Evolutionary conservation across 2,888 invertebrate species (phyloP), one percentile per base, ranked within the genome.

Genomic region (Euzophera pinguis): DNA sequence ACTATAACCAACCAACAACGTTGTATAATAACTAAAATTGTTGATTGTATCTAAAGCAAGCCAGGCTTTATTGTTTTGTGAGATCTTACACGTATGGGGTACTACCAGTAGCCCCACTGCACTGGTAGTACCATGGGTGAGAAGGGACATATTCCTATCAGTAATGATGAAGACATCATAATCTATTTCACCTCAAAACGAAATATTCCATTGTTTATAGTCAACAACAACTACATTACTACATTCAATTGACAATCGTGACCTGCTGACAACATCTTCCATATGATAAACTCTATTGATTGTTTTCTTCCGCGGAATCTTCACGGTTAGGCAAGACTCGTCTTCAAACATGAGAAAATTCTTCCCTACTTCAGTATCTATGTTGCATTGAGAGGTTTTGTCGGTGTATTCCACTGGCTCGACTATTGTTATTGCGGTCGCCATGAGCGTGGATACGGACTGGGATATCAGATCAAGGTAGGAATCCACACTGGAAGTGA

Each of bases 251-350:
- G 27, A 27, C 32, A 34, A 37, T 8, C n/a, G 32, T 17, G 57
- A 90, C 89, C 89, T 89, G 81, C 76, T 77, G 53, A 64, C 65
- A 32, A 88, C 80, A 65, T 90, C 85, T 66, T 80, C 89, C 48
- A 90, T 83, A 14, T 76, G 71, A 73, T 90, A 90, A 9, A 82
- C 78, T 48, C 63, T 75, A 57, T 68, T 69, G 10, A 58, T 42
- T 12, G 63, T 48, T 54, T 60, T 68, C 39, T 75, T 71, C 5
- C 81, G 65, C 1, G 88, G 82, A 43, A 66, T 55, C 35, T 83
- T 32, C 0, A 84, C 58, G 52, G 72, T 68, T 41, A 64, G 72
- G 52, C 62, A 70, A 58, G 75, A 64, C 48, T 85, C 83, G 47
- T 80, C 72, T 39, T 87, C 81, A 55, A 84, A 86, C 86, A 89